These are phyloP conservation scores for Tadarida brasiliensis DNA, from an alignment of 2,797 vertebrate genomes.

Conservation along the genomic window DNA sequence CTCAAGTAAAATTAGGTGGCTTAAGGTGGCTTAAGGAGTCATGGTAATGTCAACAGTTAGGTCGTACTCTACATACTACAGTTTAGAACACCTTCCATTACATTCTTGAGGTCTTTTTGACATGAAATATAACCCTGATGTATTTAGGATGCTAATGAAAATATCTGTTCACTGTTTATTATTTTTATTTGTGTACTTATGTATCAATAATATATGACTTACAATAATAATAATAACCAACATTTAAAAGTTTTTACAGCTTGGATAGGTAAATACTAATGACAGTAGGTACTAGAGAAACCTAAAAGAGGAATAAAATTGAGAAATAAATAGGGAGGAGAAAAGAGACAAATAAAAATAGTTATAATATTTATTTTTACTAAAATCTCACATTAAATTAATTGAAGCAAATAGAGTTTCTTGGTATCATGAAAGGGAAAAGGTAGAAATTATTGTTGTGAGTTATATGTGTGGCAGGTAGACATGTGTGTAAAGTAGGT, in stretches of 20 bases:
- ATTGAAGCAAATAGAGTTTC: neutral
- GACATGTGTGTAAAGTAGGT: neutral
- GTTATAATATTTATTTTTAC: slow-evolving; percentile 24
- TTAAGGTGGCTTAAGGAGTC: slow-evolving; percentile 6
- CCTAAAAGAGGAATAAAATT: neutral
- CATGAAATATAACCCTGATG: neutral
- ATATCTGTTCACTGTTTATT: neutral
- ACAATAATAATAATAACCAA: neutral
- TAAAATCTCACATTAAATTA: slow-evolving; percentile 27
- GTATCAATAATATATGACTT: slow-evolving; percentile 1
- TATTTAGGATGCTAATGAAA: neutral
- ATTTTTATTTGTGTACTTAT: slow-evolving; percentile 19
- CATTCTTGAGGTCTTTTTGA: neutral
- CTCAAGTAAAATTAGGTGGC: slow-evolving; percentile 53
- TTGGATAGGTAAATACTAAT: neutral
- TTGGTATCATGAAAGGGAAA: neutral
- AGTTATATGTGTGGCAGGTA: neutral
- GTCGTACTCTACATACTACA: neutral
- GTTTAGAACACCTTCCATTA: neutral
- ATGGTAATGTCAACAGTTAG: neutral
- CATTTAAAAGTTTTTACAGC: neutral
- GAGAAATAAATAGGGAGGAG: neutral
- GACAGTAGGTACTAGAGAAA: neutral
- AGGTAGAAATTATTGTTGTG: neutral
- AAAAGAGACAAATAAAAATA: neutral